Evolutionary conservation across 2,888 invertebrate species (phyloP), one percentile per base, ranked within the genome.

Genomic region (Bimastos eiseni): DNA sequence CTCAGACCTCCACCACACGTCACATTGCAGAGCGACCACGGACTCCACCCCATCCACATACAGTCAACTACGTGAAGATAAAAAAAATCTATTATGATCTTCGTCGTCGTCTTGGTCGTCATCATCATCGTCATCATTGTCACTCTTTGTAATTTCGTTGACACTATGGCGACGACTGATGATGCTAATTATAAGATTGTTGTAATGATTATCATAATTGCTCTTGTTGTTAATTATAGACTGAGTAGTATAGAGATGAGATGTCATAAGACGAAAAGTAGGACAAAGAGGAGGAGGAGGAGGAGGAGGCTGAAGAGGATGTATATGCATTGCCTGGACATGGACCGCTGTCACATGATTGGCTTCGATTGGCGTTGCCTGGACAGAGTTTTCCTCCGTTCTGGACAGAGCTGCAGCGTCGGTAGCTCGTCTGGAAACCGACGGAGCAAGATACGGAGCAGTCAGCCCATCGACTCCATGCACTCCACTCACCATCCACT

Each of bases 381-480:
- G 83, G 44, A 90, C 92, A 92, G 83, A 38, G 37, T 21, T n/a
- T 44, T 4, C 92, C 92, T 41, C 93, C 93, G 89, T 93, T 90
- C 88, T 90, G 91, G 0, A 94, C 94, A 34, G 93, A 93, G 83
- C 92, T 90, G 91, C 94, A 94, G 6, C 91, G 91, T 37, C 94
- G 92, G 86, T 92, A 91, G 55, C 94, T 91, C 91, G 91, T 90
- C 92, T 93, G 93, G 84, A 90, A 91, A 1, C 94, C 94, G 21
- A 92, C 92, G 15, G 93, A 94, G 92, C 94, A 94, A 1, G 93
- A 93, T 70, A 93, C 92, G 90, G 93, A 92, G 91, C 94, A 94
- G 13, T 89, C 83, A 13, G 92, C 92, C 94, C 94, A 94, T 6
- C 91, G 89, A 34, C 92, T 90, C 94, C 94, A 94, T 15, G 89